phyloP scores from a whole-genome alignment of 2,797 vertebrate species.

The Enteromius thamalakanensis region DNA sequence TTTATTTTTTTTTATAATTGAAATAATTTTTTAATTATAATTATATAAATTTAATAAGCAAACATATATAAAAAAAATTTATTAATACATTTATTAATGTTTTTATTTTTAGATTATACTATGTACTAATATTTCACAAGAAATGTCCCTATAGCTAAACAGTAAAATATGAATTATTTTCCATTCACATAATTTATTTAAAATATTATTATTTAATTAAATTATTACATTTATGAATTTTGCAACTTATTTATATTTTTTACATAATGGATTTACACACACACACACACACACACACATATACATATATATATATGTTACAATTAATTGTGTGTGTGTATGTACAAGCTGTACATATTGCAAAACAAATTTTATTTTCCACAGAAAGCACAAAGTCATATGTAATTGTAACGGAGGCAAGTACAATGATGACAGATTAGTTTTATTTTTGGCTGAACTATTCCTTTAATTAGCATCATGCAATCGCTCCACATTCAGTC shows the following conservation, averaged over 20 bases:
- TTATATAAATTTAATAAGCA: no score
- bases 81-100: no score
- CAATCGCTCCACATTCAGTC: constrained; percentile 16
- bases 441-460: constrained; percentile 1
- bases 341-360: not conserved
- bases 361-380: not conserved
- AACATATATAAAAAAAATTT: no score
- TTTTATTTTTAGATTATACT: no score
- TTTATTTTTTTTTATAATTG: no score
- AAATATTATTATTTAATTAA: not conserved
- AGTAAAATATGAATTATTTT: not conserved
- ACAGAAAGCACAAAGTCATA: not conserved
- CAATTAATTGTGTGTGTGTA: no score
- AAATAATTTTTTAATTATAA: no score
- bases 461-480: constrained; percentile 13
- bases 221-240: not conserved
- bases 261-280: no score
- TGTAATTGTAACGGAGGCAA: not conserved
- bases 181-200: not conserved
- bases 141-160: not conserved
- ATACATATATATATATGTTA: no score
- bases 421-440: not conserved
- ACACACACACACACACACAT: no score
- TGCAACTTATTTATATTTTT: no score
- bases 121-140: not conserved